These are phyloP conservation scores for Stenichneumon culpator DNA, from an alignment of 2,888 invertebrate genomes.

Conservation along the genomic window DNA sequence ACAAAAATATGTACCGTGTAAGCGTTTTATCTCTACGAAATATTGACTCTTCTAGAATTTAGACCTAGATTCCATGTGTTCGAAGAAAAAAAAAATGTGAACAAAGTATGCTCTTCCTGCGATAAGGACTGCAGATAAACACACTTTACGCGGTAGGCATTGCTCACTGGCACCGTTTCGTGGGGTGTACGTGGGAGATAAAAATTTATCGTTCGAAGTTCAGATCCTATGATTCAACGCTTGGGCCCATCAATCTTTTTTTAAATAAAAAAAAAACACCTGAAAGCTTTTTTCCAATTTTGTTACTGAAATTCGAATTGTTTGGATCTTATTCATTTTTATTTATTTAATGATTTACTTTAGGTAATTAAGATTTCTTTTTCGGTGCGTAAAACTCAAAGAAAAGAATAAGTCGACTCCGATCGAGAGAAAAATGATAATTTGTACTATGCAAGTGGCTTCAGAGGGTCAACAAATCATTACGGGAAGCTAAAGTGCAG, in stretches of 20 bases:
- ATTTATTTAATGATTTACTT: background rate
- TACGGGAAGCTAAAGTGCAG: conserved; percentile 3
- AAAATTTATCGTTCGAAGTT: background rate
- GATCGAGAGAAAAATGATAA: background rate
- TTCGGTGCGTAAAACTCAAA: no score
- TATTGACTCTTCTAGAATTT: conserved; percentile 46
- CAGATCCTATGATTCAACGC: background rate
- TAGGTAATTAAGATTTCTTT: no score
- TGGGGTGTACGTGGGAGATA: background rate
- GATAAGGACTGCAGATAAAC: conserved; percentile 24
- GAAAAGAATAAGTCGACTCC: background rate
- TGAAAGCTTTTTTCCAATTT: background rate
- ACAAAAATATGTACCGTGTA: conserved; percentile 9
- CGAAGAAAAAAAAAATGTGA: background rate
- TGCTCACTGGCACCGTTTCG: conserved; percentile 4
- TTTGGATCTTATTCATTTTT: background rate
- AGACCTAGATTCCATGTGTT: conserved; percentile 48
- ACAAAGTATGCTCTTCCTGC: background rate
- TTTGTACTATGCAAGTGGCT: background rate
- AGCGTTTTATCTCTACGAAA: conserved; percentile 47
- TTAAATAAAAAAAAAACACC: background rate
- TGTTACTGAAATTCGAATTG: background rate
- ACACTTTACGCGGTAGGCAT: background rate
- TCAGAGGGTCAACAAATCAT: background rate
- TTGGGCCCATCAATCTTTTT: background rate